Evolutionary conservation across 2,113 vertebrate species (phyloP), one percentile per base, ranked within the genome.

Genomic region (Scatophagus argus): DNA sequence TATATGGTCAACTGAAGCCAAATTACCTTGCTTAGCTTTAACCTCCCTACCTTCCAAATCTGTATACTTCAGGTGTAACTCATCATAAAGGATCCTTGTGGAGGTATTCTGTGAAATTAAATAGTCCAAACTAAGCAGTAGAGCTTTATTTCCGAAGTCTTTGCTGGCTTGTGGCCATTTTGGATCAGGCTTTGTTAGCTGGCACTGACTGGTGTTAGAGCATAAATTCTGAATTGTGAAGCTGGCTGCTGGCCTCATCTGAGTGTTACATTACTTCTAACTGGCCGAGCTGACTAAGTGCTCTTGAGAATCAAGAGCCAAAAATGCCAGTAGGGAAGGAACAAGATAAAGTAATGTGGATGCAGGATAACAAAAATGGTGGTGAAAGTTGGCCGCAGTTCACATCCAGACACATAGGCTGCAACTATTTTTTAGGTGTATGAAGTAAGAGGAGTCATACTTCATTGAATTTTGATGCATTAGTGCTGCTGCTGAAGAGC

Each of bases 141-240:
- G 25, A 55, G 34, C 10, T 14, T n/a, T 32, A 23, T 58, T 55
- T 47, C 17, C 69, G 38, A 32, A 59, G 63, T 14, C 64, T 52
- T 12, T 17, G 14, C 56, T 74, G 81, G 74, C 63, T 25, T 16
- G 19, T 8, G 46, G 52, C 74, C 25, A 4, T 58, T 8, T 70
- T 70, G 64, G 73, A 74, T 59, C 58, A 9, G 51, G 3, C 36
- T 39, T 2, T 39, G 21, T 3, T 25, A 46, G 51, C 43, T 74
- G 82, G 76, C 79, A 3, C 59, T 0, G 16, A 11, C 63, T 4
- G 49, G 68, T 54, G 76, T 67, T 70, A 71, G 69, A 73, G 75
- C 9, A 27, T 8, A n/a, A 49, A 61, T 73, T 77, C 47, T 77
- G 82, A 67, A 66, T 60, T 44, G 65, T 46, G 32, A 21, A 72